These are phyloP conservation scores for Virgularia gustaviana DNA, from an alignment of 92 coral and sea anemone species.

Conservation along the genomic window DNA sequence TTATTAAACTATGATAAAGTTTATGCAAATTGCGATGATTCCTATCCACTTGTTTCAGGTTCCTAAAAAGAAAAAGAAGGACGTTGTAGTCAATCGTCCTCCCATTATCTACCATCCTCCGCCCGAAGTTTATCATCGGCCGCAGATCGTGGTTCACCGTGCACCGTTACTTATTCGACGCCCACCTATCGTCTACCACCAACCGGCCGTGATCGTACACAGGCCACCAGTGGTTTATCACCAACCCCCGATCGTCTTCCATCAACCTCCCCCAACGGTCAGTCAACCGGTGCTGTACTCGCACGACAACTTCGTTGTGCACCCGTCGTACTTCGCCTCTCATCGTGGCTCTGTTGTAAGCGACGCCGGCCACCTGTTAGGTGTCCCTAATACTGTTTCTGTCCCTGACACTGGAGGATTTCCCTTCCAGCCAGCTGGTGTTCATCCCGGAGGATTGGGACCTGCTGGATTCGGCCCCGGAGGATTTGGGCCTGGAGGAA, in stretches of 20 bases:
- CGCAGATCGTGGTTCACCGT: constrained; percentile 97
- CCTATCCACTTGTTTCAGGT: too few species aligned
- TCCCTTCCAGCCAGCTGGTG: constrained; percentile 13
- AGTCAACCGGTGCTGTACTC: constrained; percentile 92
- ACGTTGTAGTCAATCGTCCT: constrained; percentile 90
- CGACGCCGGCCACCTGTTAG: constrained; percentile 91
- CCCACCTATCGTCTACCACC: constrained; percentile 93
- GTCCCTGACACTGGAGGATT: constrained; percentile 35
- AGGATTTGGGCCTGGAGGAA: not conserved
- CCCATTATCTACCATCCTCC: constrained; percentile 99
- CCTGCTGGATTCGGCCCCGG: not conserved
- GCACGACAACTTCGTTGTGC: constrained; percentile 93
- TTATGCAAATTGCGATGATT: too few species aligned
- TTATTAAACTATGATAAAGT: too few species aligned
- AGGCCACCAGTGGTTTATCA: constrained; percentile 96
- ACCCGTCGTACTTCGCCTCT: constrained; percentile 87
- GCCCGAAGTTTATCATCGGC: constrained; percentile 97
- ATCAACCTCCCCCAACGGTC: constrained; percentile 94
- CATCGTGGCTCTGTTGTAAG: constrained; percentile 97
- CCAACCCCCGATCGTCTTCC: constrained; percentile 93
- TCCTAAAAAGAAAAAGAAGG: constrained; percentile 66
- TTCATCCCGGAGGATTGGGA: not conserved
- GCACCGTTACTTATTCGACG: constrained; percentile 94
- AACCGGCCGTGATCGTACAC: constrained; percentile 96
- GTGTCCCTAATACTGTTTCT: constrained; percentile 89